phyloP scores from a whole-genome alignment of 2,797 vertebrate genomes.

The Hemibagrus guttatus region DNA sequence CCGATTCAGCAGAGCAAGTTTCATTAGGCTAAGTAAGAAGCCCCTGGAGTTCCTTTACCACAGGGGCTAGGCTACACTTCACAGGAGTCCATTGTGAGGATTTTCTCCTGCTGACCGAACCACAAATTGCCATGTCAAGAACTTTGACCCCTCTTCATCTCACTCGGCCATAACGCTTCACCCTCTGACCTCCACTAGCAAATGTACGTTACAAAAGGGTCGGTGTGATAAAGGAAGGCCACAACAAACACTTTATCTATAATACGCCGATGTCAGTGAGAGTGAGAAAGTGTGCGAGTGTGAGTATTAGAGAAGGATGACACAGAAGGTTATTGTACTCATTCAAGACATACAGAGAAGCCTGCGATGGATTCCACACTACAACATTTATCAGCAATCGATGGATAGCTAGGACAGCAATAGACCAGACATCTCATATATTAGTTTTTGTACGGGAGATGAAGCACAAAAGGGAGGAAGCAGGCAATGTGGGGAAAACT shows the following conservation, averaged over 20 bases:
- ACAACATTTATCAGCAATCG: constrained; percentile 47
- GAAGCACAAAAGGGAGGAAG: constrained; percentile 32
- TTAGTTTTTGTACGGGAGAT: constrained; percentile 40
- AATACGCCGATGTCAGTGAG: constrained; percentile 44
- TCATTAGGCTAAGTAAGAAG: constrained; percentile 83
- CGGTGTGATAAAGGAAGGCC: constrained; percentile 25
- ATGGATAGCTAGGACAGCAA: constrained; percentile 43
- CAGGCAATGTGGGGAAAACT: constrained; percentile 32
- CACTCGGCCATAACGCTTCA: constrained; percentile 69
- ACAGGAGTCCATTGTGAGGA: constrained; percentile 80
- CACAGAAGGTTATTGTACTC: constrained; percentile 41
- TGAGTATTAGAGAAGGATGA: constrained; percentile 22
- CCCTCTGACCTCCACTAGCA: constrained; percentile 73
- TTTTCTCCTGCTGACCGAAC: constrained; percentile 76
- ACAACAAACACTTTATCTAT: constrained; percentile 36
- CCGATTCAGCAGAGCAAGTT: constrained; percentile 84
- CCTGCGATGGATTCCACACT: constrained; percentile 49
- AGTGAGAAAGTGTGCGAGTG: constrained; percentile 9
- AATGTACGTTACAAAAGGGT: constrained; percentile 60
- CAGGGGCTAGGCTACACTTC: constrained; percentile 64
- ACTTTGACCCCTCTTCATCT: constrained; percentile 71
- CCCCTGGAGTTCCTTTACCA: constrained; percentile 74
- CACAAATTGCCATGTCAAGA: constrained; percentile 90
- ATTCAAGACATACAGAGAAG: constrained; percentile 29
- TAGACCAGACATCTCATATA: constrained; percentile 47